phyloP scores from a whole-genome alignment of 2,888 invertebrate species.

The Neoaliturus tenellus region DNA sequence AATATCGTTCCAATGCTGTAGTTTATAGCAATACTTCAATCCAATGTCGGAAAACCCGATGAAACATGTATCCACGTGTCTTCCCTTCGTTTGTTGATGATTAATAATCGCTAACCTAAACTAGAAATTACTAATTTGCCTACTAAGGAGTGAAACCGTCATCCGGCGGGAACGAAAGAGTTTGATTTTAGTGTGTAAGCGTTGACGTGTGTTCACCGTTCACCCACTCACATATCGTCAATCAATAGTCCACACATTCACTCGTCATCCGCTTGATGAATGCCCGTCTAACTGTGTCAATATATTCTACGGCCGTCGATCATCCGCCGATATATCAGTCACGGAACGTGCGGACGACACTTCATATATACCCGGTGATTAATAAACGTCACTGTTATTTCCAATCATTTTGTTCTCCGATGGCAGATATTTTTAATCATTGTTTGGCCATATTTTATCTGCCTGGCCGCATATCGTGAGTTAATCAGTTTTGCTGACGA shows the following conservation, averaged over 20 bases:
- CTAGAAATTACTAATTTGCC: no score
- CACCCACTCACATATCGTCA: neutral
- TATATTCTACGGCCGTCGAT: conserved; percentile 40
- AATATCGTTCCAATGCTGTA: no score
- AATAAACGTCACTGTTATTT: conserved; percentile 42
- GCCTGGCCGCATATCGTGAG: conserved; percentile 13
- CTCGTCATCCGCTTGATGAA: conserved; percentile 21
- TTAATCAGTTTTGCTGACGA: conserved; percentile 23
- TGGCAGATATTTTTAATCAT: conserved; percentile 45
- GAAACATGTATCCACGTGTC: no score
- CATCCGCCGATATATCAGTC: conserved; percentile 35
- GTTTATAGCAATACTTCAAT: no score
- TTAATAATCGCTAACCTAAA: no score
- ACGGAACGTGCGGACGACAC: conserved; percentile 34
- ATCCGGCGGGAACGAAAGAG: no score
- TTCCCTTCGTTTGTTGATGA: no score
- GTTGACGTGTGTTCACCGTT: neutral
- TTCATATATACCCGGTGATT: conserved; percentile 30
- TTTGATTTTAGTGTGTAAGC: neutral
- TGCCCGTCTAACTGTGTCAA: conserved; percentile 44
- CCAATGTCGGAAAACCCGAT: no score
- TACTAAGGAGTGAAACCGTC: no score
- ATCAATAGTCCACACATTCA: conserved; percentile 19
- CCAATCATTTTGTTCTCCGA: conserved; percentile 38
- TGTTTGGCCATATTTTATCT: conserved; percentile 47